Evolutionary conservation across 2,888 invertebrate species (phyloP).

Genomic region (Oscheius myriophilus): DNA sequence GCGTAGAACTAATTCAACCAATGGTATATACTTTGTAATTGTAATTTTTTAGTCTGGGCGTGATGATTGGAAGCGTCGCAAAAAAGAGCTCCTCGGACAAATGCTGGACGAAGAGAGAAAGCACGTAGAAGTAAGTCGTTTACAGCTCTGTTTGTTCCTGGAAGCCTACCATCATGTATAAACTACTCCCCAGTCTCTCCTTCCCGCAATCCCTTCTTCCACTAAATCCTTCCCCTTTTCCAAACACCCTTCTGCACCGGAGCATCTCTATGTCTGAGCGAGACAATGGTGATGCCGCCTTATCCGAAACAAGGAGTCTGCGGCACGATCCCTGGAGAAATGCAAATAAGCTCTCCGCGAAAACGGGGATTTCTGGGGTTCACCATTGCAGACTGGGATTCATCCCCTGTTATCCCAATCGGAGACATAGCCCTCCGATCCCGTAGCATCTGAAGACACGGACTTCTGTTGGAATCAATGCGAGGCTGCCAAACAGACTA

Average conservation of each 20-base stretch:
- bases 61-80: constrained; percentile 76
- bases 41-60: background rate
- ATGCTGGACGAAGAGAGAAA: constrained; percentile 78
- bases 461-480: constrained; percentile 31
- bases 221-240: background rate
- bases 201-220: constrained; percentile 1
- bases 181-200: constrained; percentile 13
- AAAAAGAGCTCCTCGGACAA: constrained; percentile 85
- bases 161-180: constrained; percentile 2
- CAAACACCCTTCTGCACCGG: background rate
- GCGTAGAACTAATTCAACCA: too few relatives aligned
- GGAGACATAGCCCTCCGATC: background rate
- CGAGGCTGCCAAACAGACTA: constrained; percentile 30
- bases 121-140: constrained; percentile 56
- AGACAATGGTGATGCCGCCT: background rate
- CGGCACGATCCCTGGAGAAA: background rate
- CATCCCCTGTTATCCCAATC: background rate
- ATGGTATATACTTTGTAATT: too few relatives aligned
- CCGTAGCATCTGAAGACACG: constrained; percentile 23
- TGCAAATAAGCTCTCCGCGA: constrained; percentile 1
- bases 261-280: too few relatives aligned
- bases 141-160: constrained; percentile 4
- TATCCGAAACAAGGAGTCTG: background rate
- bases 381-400: too few relatives aligned
- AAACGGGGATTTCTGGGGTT: background rate